A percentile compares a stretch with the other conserved stretches of the same genome.
Conservation (phyloP, 2,113 vertebrate genomes). For the Alexandromys fortis region DNA sequence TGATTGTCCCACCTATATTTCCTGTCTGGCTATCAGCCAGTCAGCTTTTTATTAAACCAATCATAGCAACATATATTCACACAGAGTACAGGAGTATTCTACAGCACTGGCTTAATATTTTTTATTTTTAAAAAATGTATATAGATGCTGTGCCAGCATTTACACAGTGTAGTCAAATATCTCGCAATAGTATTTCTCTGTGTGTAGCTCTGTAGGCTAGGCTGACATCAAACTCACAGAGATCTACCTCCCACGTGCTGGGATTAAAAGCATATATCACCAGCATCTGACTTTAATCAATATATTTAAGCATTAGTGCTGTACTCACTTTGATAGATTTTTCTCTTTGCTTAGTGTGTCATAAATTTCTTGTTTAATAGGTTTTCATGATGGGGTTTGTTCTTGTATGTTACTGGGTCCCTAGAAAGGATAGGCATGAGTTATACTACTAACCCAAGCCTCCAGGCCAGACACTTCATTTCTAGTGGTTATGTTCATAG, state of each 20-base stretch:
- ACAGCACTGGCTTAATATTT: too few relatives aligned
- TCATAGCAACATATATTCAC: too few relatives aligned
- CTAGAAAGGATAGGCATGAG: not conserved
- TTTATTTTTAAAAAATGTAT: too few relatives aligned
- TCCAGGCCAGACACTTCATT: not conserved
- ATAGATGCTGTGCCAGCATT: not conserved
- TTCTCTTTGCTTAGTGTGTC: not conserved
- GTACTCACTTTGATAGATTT: not conserved
- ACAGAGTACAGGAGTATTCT: not conserved
- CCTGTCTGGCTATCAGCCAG: not conserved
- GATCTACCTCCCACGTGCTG: not conserved
- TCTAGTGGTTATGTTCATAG: not conserved
- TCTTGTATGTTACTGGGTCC: not conserved
- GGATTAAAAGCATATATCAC: not conserved
- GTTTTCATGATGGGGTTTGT: not conserved
- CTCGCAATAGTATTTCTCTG: not conserved
- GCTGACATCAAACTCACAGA: not conserved
- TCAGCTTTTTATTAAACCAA: not conserved
- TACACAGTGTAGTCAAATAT: not conserved
- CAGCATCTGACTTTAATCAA: not conserved
- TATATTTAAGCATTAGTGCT: conserved; percentile 18
- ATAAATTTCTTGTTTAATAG: conserved; percentile 26
- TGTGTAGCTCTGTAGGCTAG: not conserved
- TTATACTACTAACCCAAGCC: not conserved
- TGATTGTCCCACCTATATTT: not conserved